phyloP scores from a whole-genome alignment of 2,797 vertebrate genomes.

The Crocidura indochinensis region DNA sequence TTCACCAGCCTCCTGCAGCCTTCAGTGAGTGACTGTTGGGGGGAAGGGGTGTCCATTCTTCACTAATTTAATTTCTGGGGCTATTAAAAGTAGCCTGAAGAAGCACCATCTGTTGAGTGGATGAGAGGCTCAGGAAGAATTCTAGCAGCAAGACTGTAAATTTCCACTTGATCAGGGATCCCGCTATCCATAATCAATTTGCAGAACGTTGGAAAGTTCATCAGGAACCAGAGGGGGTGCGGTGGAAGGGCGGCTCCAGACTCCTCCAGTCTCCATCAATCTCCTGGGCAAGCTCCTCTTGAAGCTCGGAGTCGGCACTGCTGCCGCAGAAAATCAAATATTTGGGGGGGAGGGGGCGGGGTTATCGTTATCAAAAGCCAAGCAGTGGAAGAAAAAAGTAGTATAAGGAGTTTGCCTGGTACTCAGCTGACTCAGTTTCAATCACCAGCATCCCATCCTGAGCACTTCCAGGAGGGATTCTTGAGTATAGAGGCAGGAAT shows the following conservation, averaged over 20 bases:
- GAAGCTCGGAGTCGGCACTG: background rate
- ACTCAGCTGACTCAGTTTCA: too few relatives aligned
- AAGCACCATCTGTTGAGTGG: constrained; percentile 76
- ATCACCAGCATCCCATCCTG: too few relatives aligned
- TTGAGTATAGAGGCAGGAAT: too few relatives aligned
- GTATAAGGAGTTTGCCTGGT: too few relatives aligned
- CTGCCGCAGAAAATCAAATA: background rate
- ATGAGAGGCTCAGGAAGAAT: constrained; percentile 59
- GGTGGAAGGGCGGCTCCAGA: background rate
- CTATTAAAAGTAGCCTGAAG: constrained; percentile 79
- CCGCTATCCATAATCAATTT: constrained; percentile 41
- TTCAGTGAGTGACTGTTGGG: constrained; percentile 57
- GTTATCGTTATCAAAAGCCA: background rate
- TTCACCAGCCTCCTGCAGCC: constrained; percentile 73
- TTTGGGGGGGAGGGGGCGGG: background rate
- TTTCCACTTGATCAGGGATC: constrained; percentile 75
- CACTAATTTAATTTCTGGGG: constrained; percentile 79
- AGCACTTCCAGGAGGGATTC: too few relatives aligned
- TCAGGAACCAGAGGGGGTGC: background rate
- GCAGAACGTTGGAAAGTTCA: constrained; percentile 9
- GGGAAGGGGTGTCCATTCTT: constrained; percentile 64
- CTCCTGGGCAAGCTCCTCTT: background rate
- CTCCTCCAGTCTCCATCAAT: constrained; percentile 25
- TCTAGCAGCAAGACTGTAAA: constrained; percentile 65
- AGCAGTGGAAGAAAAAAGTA: background rate